These are phyloP conservation scores for Stigmatopora argus DNA, from an alignment of 2,113 vertebrate genomes.

Conservation along the genomic window DNA sequence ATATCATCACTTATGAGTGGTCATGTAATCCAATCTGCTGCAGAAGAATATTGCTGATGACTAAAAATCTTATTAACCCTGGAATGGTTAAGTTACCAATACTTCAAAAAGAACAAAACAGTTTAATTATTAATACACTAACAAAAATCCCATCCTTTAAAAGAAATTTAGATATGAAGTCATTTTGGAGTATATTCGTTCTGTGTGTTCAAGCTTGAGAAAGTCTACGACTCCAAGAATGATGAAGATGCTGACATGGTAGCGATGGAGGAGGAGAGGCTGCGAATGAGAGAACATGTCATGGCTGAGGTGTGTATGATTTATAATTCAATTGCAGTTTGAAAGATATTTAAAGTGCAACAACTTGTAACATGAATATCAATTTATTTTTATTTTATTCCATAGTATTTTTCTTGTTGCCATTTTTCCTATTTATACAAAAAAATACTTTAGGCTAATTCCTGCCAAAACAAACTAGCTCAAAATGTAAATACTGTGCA, in stretches of 20 bases:
- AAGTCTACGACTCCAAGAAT: slow-evolving; percentile 82
- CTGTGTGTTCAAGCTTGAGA: slow-evolving; percentile 76
- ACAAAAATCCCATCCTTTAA: not conserved
- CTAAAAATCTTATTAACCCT: no score
- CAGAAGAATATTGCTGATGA: no score
- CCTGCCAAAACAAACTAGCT: no score
- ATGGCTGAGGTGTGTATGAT: slow-evolving; percentile 79
- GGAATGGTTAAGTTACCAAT: no score
- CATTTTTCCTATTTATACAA: no score
- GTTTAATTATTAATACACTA: no score
- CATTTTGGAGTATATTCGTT: not conserved
- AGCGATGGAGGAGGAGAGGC: slow-evolving; percentile 91
- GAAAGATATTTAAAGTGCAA: not conserved
- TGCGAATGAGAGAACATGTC: slow-evolving; percentile 91
- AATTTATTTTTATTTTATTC: not conserved
- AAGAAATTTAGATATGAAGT: not conserved
- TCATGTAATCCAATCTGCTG: not conserved
- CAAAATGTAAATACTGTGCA: no score
- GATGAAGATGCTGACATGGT: slow-evolving; percentile 92
- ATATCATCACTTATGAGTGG: not conserved
- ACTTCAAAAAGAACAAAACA: no score
- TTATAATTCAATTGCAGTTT: not conserved
- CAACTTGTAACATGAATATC: not conserved
- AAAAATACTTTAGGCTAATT: no score
- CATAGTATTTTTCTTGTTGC: not conserved